Conservation (phyloP, 2,113 vertebrate species). For the Scomber scombrus region DNA sequence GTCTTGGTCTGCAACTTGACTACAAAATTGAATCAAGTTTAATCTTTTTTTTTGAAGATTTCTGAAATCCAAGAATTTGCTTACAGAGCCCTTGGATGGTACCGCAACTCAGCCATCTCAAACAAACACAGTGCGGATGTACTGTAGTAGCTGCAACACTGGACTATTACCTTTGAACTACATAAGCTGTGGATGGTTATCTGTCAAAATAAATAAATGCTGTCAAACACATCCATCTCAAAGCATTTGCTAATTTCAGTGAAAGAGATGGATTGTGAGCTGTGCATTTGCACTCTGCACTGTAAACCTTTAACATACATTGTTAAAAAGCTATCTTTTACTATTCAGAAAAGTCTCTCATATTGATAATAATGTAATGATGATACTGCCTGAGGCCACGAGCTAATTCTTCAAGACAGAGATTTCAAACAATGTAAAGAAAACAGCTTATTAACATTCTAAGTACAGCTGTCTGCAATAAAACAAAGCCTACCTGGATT, state of each 20-base stretch:
- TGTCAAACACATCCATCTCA: not conserved
- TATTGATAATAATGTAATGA: not conserved
- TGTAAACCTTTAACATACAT: not conserved
- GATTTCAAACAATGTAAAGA: not conserved
- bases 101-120: conserved; percentile 28
- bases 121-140: conserved; percentile 29
- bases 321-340: not conserved
- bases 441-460: not conserved
- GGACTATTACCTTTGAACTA: not conserved
- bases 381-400: not conserved
- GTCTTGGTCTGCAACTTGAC: conserved; percentile 60
- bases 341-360: not conserved
- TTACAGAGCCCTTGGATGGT: conserved; percentile 6
- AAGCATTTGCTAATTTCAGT: not conserved
- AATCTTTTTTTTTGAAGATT: conserved; percentile 33
- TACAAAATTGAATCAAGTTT: conserved; percentile 48
- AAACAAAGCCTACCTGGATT: not conserved
- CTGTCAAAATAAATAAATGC: not conserved
- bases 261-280: not conserved
- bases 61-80: conserved; percentile 58
- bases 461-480: conserved; percentile 4
- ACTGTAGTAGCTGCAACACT: not conserved
- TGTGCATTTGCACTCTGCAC: not conserved
- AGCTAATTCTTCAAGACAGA: not conserved
- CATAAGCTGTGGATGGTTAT: not conserved